Conservation (phyloP, 2,113 vertebrate species). For the Hirundichthys speculiger region DNA sequence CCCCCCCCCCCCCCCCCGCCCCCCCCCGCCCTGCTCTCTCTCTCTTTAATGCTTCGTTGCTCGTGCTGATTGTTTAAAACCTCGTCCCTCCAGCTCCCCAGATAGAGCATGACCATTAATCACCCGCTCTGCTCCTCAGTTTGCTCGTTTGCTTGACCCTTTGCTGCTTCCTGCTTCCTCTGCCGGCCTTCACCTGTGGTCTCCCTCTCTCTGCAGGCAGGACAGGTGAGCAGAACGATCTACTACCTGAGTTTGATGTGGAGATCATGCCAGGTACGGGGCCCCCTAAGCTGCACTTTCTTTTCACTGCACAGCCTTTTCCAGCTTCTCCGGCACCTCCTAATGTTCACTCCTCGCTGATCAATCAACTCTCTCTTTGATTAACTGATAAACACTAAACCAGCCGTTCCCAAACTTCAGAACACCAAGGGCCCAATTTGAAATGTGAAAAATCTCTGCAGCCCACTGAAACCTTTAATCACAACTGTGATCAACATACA, state of each 20-base stretch:
- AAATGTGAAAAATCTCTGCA: no score
- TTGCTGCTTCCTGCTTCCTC: slow-evolving; percentile 64
- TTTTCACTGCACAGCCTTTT: slow-evolving; percentile 35
- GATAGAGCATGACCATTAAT: slow-evolving; percentile 49
- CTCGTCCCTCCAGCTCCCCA: not conserved
- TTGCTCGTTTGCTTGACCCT: slow-evolving; percentile 50
- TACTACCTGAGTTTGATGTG: slow-evolving; percentile 99
- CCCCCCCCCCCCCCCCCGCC: no score
- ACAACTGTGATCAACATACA: no score
- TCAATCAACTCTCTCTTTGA: slow-evolving; percentile 37
- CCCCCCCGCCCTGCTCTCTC: no score
- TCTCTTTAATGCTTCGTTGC: not conserved
- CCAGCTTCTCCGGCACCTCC: slow-evolving; percentile 38
- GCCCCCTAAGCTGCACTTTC: slow-evolving; percentile 50
- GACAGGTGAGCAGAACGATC: slow-evolving; percentile 95
- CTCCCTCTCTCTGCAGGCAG: slow-evolving; percentile 92
- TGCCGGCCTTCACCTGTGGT: slow-evolving; percentile 78
- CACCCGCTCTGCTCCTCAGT: slow-evolving; percentile 30
- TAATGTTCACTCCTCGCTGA: slow-evolving; percentile 20
- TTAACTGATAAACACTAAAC: slow-evolving; percentile 21
- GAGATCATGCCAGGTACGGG: slow-evolving; percentile 98
- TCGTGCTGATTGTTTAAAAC: no score
- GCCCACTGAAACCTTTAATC: no score
- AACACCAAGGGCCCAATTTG: no score
- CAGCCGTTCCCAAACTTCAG: no score